phyloP scores from a whole-genome alignment of 2,797 vertebrate species.

The Spheniscus humboldti region DNA sequence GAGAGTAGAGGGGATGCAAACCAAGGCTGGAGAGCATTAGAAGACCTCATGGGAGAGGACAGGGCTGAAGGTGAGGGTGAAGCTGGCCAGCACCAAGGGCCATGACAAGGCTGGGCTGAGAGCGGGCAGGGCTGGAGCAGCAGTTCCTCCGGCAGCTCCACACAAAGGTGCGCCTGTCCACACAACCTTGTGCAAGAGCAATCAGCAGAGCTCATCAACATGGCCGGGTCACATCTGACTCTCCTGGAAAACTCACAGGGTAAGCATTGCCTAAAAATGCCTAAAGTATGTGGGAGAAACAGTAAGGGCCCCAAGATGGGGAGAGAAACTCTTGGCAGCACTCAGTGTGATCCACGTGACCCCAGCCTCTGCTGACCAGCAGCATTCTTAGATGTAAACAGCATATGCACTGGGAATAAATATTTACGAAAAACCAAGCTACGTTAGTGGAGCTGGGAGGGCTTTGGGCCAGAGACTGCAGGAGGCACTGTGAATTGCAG shows the following conservation, averaged over 20 bases:
- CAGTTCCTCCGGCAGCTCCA: background rate
- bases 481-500: background rate
- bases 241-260: background rate
- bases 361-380: background rate
- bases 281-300: background rate
- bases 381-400: conserved; percentile 9
- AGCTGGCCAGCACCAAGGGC: background rate
- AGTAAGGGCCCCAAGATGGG: background rate
- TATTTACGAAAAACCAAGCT: background rate
- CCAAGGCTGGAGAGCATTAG: background rate
- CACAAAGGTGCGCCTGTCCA: background rate
- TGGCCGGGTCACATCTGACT: background rate
- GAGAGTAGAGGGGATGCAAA: background rate
- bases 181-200: background rate
- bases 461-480: background rate
- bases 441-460: background rate
- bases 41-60: background rate
- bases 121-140: background rate
- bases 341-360: background rate
- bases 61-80: background rate
- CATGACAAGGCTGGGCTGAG: background rate
- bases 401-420: conserved; percentile 5
- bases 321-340: background rate
- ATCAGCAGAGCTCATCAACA: background rate
- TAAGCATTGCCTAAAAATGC: background rate